Conservation (phyloP, 2,888 invertebrate species). For the Sesia bembeciformis region DNA sequence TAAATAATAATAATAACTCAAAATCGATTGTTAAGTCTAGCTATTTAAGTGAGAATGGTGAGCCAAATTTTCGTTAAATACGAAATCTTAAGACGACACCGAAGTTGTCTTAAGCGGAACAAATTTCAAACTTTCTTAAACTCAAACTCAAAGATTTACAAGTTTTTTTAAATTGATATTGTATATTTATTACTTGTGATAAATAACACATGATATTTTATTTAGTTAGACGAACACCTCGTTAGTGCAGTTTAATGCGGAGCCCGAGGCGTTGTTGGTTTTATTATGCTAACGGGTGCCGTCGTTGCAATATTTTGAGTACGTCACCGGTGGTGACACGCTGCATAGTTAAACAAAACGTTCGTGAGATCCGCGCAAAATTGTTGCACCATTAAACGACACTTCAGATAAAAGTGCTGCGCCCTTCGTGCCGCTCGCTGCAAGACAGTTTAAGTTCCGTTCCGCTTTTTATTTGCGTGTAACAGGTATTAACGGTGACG, state of each 20-base stretch:
- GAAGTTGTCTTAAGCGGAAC: no score
- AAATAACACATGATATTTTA: conserved; percentile 25
- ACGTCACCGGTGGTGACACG: conserved; percentile 38
- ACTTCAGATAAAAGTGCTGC: conserved; percentile 30
- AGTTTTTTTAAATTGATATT: no score
- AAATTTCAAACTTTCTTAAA: no score
- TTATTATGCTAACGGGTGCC: conserved; percentile 63
- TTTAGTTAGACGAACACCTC: conserved; percentile 32
- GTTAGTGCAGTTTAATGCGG: conserved; percentile 19
- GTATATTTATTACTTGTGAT: no score
- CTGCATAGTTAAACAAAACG: conserved; percentile 28
- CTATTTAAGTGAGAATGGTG: no score
- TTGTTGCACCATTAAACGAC: conserved; percentile 46
- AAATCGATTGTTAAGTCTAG: no score
- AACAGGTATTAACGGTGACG: not conserved
- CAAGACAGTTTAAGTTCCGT: conserved; percentile 7
- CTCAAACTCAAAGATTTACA: no score
- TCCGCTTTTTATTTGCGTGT: conserved; percentile 1
- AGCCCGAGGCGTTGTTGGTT: conserved; percentile 10
- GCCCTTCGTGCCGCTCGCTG: conserved; percentile 6
- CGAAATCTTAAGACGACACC: no score
- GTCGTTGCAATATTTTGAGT: conserved; percentile 61
- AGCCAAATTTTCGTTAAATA: no score
- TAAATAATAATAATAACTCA: no score
- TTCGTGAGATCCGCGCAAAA: conserved; percentile 35